Evolutionary conservation across 1,140 invertebrate genomes (phyloP), one percentile per base, ranked within the genome.

Genomic region (Zelostemma sp.): DNA sequence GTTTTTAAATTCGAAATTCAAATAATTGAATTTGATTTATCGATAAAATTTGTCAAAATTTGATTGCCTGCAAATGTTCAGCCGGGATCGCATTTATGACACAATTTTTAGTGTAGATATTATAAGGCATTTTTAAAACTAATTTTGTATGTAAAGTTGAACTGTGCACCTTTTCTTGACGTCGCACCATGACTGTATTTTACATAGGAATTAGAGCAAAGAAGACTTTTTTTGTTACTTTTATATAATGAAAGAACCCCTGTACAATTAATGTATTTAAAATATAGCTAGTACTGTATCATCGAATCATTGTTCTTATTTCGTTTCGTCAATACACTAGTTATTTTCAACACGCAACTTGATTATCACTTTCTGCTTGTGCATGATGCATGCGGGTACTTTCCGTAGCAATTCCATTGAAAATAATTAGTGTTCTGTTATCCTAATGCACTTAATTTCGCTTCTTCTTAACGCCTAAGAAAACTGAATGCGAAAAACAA

Each of bases 241-340:
- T 38, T 38, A 38, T 14, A 38, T 14, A 43, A 4, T 5, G 17
- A 17, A 17, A 43, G 6, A 18, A 28, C 25, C 8, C 17, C 17
- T 43, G 41, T 43, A 43, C 1, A 4, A 43, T 43, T 16, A 43
- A 15, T 43, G 41, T 43, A 43, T 43, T 3, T 1, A 43, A 17
- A 43, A 43, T 43, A 43, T 43, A 43, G 41, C 41, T 43, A 15
- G 17, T 43, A 16, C 41, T 43, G 41, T 43, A 18, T 43, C 14
- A 43, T 43, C 1, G 17, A 43, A 43, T 43, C 14, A 43, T 43
- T 43, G 41, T 43, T 43, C 6, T 43, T 43, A 43, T 43, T 43
- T 43, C 17, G 15, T 43, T 43, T 43, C n/a, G 17, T 43, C n/a
- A 5, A 11, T 5, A 38, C 35, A 38, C 35, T 38, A 38, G 35